Percentiles rank a stretch among this genome's conserved stretches.
Evolutionary conservation across 2,888 invertebrate species (phyloP).

Genomic region (Hypselothyrea guttata): DNA sequence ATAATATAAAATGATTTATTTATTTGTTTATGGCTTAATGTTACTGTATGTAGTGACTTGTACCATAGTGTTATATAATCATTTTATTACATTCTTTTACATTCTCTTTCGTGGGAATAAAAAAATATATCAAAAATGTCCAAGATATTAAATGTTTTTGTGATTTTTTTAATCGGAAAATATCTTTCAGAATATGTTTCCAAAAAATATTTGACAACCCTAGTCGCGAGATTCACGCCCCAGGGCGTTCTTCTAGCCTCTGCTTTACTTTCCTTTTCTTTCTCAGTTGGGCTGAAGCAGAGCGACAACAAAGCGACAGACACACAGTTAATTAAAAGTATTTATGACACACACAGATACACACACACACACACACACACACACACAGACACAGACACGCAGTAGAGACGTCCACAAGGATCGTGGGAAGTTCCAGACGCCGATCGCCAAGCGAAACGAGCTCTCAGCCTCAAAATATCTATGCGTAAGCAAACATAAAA

Average conservation of each 20-base stretch:
- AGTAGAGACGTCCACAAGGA: constrained; percentile 77
- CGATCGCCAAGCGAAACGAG: constrained; percentile 58
- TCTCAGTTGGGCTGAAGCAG: constrained; percentile 14
- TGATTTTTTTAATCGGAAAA: constrained; percentile 34
- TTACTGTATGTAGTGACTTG: too few species aligned
- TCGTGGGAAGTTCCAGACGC: constrained; percentile 77
- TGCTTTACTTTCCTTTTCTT: constrained; percentile 53
- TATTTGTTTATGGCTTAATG: too few species aligned
- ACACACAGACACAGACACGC: constrained; percentile 35
- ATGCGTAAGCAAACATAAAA: constrained; percentile 37
- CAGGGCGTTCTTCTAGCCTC: constrained; percentile 1
- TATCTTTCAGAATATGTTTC: constrained; percentile 69
- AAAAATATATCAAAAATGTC: too few species aligned
- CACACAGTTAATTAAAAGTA: constrained; percentile 58
- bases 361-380: constrained; percentile 29
- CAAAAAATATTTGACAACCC: too few species aligned
- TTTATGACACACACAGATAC: constrained; percentile 49
- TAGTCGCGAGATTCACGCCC: constrained; percentile 60
- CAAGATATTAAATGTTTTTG: too few species aligned
- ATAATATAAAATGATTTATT: too few species aligned
- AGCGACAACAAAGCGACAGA: constrained; percentile 28
- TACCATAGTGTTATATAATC: too few species aligned
- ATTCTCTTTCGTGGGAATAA: too few species aligned
- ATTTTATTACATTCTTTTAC: too few species aligned
- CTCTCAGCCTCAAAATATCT: constrained; percentile 38